A percentile compares a stretch with the other conserved stretches of the same genome.
phyloP scores from a whole-genome alignment of 2,888 invertebrate species.

The Mesochorus sp. region DNA sequence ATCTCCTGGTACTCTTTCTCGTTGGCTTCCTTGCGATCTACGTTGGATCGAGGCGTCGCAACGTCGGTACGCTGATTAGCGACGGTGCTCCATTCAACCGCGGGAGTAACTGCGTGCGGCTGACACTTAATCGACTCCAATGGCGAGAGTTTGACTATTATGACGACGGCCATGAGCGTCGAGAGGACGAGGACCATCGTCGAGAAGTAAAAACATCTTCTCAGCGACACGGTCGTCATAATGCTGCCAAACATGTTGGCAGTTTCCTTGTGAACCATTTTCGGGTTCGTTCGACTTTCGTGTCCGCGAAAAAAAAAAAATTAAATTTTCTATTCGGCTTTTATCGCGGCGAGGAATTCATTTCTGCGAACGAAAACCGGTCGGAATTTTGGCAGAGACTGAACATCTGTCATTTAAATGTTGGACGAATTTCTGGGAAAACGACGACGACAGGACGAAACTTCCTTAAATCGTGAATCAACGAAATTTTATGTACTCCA shows the following conservation, averaged over 20 bases:
- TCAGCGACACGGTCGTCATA: conserved; percentile 69
- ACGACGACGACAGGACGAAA: neutral
- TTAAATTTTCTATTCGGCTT: too few species aligned
- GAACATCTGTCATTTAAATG: too few species aligned
- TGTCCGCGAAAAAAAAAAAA: too few species aligned
- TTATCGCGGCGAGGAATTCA: too few species aligned
- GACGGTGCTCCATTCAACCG: conserved; percentile 75
- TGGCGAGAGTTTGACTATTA: conserved; percentile 75
- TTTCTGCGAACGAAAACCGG: too few species aligned
- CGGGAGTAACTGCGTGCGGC: conserved; percentile 70
- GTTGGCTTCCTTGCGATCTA: conserved; percentile 64
- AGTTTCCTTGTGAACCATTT: conserved; percentile 56
- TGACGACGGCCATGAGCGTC: conserved; percentile 75
- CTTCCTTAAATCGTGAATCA: too few species aligned
- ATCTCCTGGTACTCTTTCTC: conserved; percentile 71
- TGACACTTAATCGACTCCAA: conserved; percentile 75
- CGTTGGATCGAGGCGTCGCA: conserved; percentile 23
- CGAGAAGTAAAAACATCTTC: conserved; percentile 75
- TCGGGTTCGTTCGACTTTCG: too few species aligned
- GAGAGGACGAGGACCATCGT: conserved; percentile 73
- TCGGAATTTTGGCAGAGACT: too few species aligned
- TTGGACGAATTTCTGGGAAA: too few species aligned
- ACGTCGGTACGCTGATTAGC: conserved; percentile 44
- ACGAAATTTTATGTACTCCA: too few species aligned
- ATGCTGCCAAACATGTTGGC: conserved; percentile 67